These are phyloP conservation scores for Antidorcas marsupialis DNA, from an alignment of 2,113 vertebrate species.

Conservation along the genomic window DNA sequence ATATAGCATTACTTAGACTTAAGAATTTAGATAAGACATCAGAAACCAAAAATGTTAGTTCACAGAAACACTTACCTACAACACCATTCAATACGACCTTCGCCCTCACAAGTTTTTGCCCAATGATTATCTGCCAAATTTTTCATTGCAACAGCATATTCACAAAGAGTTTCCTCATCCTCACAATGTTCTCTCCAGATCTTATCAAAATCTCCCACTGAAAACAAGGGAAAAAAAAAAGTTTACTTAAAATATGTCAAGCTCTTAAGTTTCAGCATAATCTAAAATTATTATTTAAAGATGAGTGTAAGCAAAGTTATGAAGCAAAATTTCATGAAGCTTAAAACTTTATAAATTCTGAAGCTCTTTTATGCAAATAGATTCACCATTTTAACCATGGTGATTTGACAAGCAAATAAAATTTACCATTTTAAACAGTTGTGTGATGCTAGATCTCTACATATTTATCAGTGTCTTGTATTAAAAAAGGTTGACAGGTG, in stretches of 20 bases:
- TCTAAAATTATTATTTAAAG: slow-evolving; percentile 15
- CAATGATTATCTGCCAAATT: slow-evolving; percentile 98
- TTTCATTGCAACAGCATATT: slow-evolving; percentile 99
- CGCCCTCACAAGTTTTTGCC: slow-evolving; percentile 93
- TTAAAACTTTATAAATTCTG: not conserved
- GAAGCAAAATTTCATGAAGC: not conserved
- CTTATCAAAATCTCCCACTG: slow-evolving; percentile 98
- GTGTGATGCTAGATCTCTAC: not conserved
- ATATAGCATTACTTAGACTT: not conserved
- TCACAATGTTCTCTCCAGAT: slow-evolving; percentile 99
- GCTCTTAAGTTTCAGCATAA: not conserved
- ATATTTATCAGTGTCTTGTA: not conserved
- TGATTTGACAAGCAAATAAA: not conserved
- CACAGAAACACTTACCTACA: slow-evolving; percentile 86
- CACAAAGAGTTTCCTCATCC: slow-evolving; percentile 95
- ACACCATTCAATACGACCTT: slow-evolving; percentile 98
- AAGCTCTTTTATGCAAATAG: not conserved
- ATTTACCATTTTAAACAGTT: slow-evolving; percentile 10
- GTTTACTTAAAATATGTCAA: not conserved
- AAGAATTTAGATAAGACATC: not conserved
- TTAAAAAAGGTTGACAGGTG: not conserved
- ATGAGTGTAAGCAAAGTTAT: not conserved
- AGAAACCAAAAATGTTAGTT: slow-evolving; percentile 5
- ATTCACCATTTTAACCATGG: not conserved
- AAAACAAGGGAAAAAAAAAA: slow-evolving; percentile 64